Base-by-base conservation (phyloP, 1,140 invertebrate genomes). In the Radopholus similis region DNA sequence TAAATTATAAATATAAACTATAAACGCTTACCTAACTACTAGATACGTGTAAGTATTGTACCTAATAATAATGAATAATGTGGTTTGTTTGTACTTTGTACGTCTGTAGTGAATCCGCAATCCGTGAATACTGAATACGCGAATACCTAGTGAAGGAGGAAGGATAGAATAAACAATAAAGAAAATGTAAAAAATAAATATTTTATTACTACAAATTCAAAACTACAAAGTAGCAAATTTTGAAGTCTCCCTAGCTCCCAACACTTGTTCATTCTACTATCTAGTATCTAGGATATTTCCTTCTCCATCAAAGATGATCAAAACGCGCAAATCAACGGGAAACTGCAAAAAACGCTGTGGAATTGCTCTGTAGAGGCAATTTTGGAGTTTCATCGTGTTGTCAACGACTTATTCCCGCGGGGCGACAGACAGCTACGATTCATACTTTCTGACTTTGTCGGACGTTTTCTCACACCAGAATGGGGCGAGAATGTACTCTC, bases 371-470 rank as follows among this genome's bases (percentile, higher is more conserved):
- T 70, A 2, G 68, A 70, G 38, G 51, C 68, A 18, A 42, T 59
- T 18, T 32, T 70, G 49, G 68, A 73, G 56, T 74, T 69, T 21
- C 74, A 75, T 37, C 74, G 73, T 21, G 47, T 77, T 13, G 74
- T 75, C 13, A 40, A 67, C 15, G 74, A 75, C 64, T 56, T 75
- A 15, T 75, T 77, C 40, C 68, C 68, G n/a, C 70, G 68, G 18
- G 71, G 64, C 35, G 13, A 40, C 13, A 66, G 64, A 37, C 73
- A 73, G 28, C 21, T 75, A 8, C 74, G 73, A 9, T 70, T 77
- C 47, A 54, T 74, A 9, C 44, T 77, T 37, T 76, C 73, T 26
- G 73, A 77, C 47, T 74, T 57, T 70, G 73, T 69, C 2, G 74
- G 63, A 11, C 51, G 67, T 8, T 63, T 69, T 54, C 66, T 75